Evolutionary conservation across 2,888 invertebrate species (phyloP).

Genomic region (Monoplex corrugatus): DNA sequence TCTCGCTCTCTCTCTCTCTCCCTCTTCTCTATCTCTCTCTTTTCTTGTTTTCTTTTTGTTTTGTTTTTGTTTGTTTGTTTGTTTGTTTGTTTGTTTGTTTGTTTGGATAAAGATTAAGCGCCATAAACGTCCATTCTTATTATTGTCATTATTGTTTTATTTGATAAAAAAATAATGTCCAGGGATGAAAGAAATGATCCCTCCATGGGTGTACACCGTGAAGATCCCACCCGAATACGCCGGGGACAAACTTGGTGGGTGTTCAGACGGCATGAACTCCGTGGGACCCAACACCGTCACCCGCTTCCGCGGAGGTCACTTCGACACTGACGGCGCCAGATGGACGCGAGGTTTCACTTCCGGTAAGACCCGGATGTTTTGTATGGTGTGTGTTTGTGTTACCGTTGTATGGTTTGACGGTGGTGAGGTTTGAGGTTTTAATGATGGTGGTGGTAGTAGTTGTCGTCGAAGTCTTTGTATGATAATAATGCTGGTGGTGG

Average conservation of each 20-base stretch:
- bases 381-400: no score
- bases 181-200: constrained; percentile 44
- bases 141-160: background rate
- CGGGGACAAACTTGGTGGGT: constrained; percentile 58
- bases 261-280: constrained; percentile 63
- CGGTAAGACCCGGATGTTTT: constrained; percentile 56
- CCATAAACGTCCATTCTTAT: no score
- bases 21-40: background rate
- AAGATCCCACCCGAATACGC: constrained; percentile 53
- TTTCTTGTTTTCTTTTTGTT: background rate
- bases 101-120: background rate
- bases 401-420: no score
- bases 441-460: no score
- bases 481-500: no score
- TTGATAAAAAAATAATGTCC: background rate
- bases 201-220: constrained; percentile 62
- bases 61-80: constrained; percentile 24
- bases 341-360: constrained; percentile 70
- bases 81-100: background rate
- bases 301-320: constrained; percentile 47
- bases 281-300: constrained; percentile 64
- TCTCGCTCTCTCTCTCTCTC: background rate
- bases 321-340: constrained; percentile 63
- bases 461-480: no score
- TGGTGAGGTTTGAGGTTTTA: no score